Evolutionary conservation across 2,113 vertebrate genomes (phyloP), one percentile per base, ranked within the genome.

Genomic region (Melozone crissalis): DNA sequence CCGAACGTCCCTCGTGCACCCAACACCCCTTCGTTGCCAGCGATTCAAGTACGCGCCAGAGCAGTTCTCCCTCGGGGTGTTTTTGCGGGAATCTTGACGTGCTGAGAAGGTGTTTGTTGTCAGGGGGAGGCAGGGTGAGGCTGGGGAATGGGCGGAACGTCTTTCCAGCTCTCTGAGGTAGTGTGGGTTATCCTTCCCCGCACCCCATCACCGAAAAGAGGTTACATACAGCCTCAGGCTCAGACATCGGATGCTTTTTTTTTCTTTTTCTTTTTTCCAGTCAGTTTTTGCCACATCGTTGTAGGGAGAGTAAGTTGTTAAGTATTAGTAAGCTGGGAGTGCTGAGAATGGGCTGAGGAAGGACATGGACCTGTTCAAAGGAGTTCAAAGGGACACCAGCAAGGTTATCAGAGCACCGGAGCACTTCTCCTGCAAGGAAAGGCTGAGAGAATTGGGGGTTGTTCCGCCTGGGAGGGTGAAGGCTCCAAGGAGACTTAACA

Each of bases 211-310:
- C 10, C 0, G 2, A 13, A 47, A 75, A 62, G 22, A 31, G 15
- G 12, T 59, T 28, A 10, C 46, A 24, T 28, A 10, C 46, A 24
- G 37, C 2, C 39, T 55, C 51, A 24, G 31, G 2, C 39, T 67
- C 16, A 7, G n/a, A 10, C 0, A 4, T 26, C 5, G 5, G n/a
- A 13, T 1, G 0, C 15, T 49, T 15, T 18, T 8, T 28, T 22
- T 23, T 22, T 23, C 1, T 5, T 57, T 22, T 22, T 15, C 1
- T n/a, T n/a, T 24, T 58, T 24, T 23, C 19, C 3, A 7, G 9
- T 27, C 72, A 12, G 18, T 20, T 51, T 44, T 68, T 51, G 30
- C 14, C 5, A 1, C 28, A 4, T 9, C 0, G 2, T 26, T 39
- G 21, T 11, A 28, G 19, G 43, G 27, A 43, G 23, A n/a, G 16